Evolutionary conservation across 2,113 vertebrate genomes (phyloP), one percentile per base, ranked within the genome.

Genomic region (Calidris pygmaea): DNA sequence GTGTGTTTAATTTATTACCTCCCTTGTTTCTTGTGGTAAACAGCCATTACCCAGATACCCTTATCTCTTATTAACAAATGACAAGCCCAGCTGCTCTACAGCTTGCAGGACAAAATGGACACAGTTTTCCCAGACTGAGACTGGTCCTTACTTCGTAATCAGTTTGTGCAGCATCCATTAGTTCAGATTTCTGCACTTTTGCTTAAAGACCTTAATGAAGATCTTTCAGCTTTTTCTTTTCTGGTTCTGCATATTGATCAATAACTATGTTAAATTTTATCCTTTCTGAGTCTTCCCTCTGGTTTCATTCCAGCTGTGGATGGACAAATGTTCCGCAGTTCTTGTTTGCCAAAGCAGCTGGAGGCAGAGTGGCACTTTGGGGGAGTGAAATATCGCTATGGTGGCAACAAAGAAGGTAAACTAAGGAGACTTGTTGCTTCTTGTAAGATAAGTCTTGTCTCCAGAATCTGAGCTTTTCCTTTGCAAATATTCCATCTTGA

Each of bases 331-430:
- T 98, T 98, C 79, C 97, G 98, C 79, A 99, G 99, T 95, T 99
- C 99, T 75, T 99, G 99, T 97, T 98, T 99, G 77, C 99, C 99
- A 2, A 99, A 98, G 96, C 98, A 98, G 85, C 96, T 99, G 97
- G 98, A 98, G 93, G 99, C 99, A 91, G 99, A 99, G 66, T 99
- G 98, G 98, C 98, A 98, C 85, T 99, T 99, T 27, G 98, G 98
- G 91, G 99, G 99, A 87, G 96, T 98, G 91, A 99, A 98, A 94
- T 99, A 99, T 95, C 98, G 96, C 96, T 99, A 99, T 95, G 99
- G 99, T 93, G 99, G 99, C 80, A 99, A 98, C 93, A 98, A 98
- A 98, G 99, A 99, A 97, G 99, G 99, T 99, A 98, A 98, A 97
- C 87, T 75, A 48, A 86, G 29, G 60, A 55, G 21, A 74, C 47